phyloP scores from a whole-genome alignment of 2,113 vertebrate species.

The Pterocles orientalis region DNA sequence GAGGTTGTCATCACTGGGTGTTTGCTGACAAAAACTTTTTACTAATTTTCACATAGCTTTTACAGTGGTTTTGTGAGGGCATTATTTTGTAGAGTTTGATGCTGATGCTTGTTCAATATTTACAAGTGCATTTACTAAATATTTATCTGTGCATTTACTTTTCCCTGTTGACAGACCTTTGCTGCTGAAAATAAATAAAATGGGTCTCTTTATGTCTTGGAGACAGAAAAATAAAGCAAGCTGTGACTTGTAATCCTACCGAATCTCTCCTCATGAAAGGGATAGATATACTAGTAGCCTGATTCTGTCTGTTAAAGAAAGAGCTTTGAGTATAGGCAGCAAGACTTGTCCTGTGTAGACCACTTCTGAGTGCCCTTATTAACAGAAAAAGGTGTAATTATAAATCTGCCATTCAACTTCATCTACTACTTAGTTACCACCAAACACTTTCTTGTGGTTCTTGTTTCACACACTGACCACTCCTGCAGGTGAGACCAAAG shows the following conservation, averaged over 20 bases:
- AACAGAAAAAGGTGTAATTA: neutral
- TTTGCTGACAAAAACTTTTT: neutral
- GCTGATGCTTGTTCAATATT: neutral
- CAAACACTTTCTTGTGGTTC: neutral
- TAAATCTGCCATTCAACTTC: neutral
- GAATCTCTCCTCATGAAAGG: neutral
- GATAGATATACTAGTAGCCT: neutral
- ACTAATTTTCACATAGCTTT: neutral
- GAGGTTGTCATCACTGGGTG: neutral
- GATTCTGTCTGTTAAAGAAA: neutral
- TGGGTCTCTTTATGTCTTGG: neutral
- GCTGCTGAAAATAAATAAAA: neutral
- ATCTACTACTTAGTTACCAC: neutral
- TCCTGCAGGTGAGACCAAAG: neutral
- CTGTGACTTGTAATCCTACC: neutral
- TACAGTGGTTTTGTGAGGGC: neutral
- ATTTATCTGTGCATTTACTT: neutral
- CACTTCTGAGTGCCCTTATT: neutral
- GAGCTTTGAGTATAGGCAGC: neutral
- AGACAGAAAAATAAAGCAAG: neutral
- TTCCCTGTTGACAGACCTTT: neutral
- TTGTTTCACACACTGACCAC: neutral
- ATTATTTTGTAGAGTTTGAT: neutral
- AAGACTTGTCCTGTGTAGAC: neutral
- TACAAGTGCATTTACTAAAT: neutral